Evolutionary conservation across 1,140 invertebrate species (phyloP).

Genomic region (Neomicropteryx cornuta): DNA sequence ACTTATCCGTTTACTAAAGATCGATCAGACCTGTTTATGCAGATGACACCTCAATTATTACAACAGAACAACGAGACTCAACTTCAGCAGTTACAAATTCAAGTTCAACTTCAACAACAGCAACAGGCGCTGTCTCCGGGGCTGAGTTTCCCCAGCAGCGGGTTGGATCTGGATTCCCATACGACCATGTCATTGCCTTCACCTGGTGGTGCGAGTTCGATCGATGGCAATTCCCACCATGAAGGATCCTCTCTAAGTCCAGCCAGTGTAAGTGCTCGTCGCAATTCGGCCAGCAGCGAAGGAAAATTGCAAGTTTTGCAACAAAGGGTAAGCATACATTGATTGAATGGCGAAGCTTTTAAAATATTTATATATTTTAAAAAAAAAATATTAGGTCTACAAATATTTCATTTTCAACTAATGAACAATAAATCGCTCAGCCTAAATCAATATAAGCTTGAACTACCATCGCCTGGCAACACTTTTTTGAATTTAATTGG

Average conservation of each 20-base stretch:
- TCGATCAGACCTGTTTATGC: constrained; percentile 35
- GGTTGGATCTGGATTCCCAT: constrained; percentile 60
- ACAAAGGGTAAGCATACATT: constrained; percentile 70
- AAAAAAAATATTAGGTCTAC: background rate
- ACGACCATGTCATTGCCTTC: constrained; percentile 70
- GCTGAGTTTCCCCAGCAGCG: constrained; percentile 55
- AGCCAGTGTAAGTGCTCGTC: constrained; percentile 48
- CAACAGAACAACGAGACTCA: constrained; percentile 40
- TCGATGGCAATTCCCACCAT: constrained; percentile 49
- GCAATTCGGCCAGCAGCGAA: constrained; percentile 45
- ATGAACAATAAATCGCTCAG: constrained; percentile 33
- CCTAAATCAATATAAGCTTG: constrained; percentile 57
- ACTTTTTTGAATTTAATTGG: constrained; percentile 5
- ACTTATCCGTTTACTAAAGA: constrained; percentile 31
- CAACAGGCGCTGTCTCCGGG: constrained; percentile 56
- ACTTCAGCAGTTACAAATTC: constrained; percentile 56
- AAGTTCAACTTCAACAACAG: constrained; percentile 51
- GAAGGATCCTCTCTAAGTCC: constrained; percentile 46
- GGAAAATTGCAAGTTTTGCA: constrained; percentile 71
- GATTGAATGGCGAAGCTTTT: constrained; percentile 42
- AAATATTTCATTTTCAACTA: constrained; percentile 9
- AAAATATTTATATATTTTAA: background rate
- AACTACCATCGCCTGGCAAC: constrained; percentile 19
- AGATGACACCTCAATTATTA: constrained; percentile 30
- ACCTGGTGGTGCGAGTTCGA: constrained; percentile 56